Evolutionary conservation across 2,797 vertebrate species (phyloP).

Genomic region (Microctenopoma stevenorrisi): DNA sequence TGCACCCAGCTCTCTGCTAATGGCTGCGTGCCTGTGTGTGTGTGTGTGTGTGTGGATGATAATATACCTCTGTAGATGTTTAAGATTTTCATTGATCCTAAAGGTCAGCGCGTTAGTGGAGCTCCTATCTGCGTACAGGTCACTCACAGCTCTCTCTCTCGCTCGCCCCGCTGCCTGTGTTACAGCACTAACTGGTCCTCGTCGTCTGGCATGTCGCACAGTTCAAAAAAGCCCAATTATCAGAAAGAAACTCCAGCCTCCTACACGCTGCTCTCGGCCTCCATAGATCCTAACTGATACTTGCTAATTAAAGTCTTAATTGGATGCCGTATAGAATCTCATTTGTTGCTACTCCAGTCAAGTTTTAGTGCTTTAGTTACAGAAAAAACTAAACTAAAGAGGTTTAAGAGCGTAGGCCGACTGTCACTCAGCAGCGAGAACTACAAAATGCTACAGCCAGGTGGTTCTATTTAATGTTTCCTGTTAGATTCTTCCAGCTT

Average conservation of each 20-base stretch:
- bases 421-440: constrained; percentile 2
- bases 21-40: constrained; percentile 14
- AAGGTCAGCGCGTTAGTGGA: too few species aligned
- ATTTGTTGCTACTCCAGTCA: neutral
- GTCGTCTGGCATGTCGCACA: neutral
- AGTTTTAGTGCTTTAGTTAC: neutral
- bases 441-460: neutral
- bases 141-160: neutral
- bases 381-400: neutral
- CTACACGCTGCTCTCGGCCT: neutral
- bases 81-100: too few species aligned
- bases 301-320: constrained; percentile 19
- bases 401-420: neutral
- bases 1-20: constrained; percentile 32
- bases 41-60: constrained; percentile 4
- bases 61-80: too few species aligned
- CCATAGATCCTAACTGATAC: constrained; percentile 18
- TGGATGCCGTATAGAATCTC: neutral
- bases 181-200: neutral
- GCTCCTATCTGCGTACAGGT: neutral
- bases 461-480: too few species aligned
- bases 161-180: neutral
- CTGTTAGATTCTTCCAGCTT: too few species aligned
- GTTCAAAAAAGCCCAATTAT: constrained; percentile 29
- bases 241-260: constrained; percentile 1